Conservation (phyloP, 2,113 vertebrate species). For the Tretioscincus oriximinensis region DNA sequence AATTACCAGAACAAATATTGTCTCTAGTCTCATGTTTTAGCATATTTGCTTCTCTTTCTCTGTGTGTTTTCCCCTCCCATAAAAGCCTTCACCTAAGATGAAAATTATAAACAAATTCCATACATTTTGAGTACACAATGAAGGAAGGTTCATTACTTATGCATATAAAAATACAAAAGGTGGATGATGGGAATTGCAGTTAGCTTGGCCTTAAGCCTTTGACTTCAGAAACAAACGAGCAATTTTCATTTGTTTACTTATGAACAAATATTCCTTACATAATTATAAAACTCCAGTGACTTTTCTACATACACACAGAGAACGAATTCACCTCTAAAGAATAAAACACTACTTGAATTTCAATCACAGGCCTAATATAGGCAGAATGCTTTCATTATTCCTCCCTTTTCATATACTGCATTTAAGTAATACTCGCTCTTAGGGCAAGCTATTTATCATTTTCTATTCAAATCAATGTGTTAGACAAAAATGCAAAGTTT, state of each 20-base stretch:
- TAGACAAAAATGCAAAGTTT: constrained; percentile 10
- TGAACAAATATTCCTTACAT: constrained; percentile 6
- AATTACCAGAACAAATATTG: constrained; percentile 34
- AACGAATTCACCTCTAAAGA: constrained; percentile 1
- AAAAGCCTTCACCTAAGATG: not conserved
- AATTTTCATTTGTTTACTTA: constrained; percentile 7
- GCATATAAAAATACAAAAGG: constrained; percentile 10
- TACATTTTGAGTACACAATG: not conserved
- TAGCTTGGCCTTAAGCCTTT: not conserved
- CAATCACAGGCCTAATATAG: constrained; percentile 22
- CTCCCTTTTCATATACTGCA: constrained; percentile 22
- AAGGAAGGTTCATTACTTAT: constrained; percentile 2
- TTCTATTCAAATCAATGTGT: constrained; percentile 28
- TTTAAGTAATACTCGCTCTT: constrained; percentile 19
- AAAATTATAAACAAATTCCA: constrained; percentile 7
- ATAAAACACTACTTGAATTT: constrained; percentile 15
- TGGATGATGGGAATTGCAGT: not conserved
- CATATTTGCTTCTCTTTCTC: not conserved
- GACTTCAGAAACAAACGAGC: not conserved
- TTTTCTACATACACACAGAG: too few relatives aligned
- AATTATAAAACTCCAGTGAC: not conserved
- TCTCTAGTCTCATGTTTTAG: not conserved
- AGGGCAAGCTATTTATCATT: not conserved
- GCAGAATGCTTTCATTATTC: constrained; percentile 27
- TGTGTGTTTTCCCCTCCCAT: not conserved